Evolutionary conservation across 2,113 vertebrate species (phyloP).

Genomic region (Leptobrachium leishanense): DNA sequence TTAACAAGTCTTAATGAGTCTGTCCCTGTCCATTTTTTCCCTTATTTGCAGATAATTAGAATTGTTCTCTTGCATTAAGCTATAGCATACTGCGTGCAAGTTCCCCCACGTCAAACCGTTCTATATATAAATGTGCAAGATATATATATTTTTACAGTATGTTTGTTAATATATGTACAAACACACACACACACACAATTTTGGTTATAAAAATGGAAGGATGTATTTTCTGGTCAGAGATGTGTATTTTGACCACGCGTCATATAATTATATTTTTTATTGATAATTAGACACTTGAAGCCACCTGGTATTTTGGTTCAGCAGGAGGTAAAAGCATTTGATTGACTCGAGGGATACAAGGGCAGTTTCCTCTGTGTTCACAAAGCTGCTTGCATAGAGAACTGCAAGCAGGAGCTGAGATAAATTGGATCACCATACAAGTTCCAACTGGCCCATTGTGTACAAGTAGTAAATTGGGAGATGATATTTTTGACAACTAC

Average conservation of each 20-base stretch:
- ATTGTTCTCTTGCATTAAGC: constrained; percentile 54
- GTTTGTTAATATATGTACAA: too few relatives aligned
- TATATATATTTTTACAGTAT: too few relatives aligned
- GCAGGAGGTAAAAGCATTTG: constrained; percentile 82
- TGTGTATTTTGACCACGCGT: constrained; percentile 61
- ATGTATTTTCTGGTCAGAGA: too few relatives aligned
- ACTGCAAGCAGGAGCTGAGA: constrained; percentile 89
- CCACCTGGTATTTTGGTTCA: constrained; percentile 84
- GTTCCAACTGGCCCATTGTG: constrained; percentile 89
- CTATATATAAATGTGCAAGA: too few relatives aligned
- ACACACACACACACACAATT: too few relatives aligned
- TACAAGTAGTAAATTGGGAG: constrained; percentile 84
- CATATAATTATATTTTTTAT: constrained; percentile 79
- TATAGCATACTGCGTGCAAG: not conserved
- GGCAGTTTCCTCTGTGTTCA: constrained; percentile 71
- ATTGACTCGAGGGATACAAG: constrained; percentile 79
- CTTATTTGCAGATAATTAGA: constrained; percentile 78
- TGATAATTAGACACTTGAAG: constrained; percentile 83
- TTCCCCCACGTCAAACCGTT: not conserved
- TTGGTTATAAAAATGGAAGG: too few relatives aligned
- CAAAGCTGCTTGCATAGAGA: constrained; percentile 72
- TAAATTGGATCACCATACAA: constrained; percentile 87
- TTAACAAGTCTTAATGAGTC: constrained; percentile 80
- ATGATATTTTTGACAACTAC: constrained; percentile 81
- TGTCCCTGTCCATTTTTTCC: constrained; percentile 73